Base-by-base conservation (phyloP, 2,797 vertebrate genomes). In the Falco columbarius region DNA sequence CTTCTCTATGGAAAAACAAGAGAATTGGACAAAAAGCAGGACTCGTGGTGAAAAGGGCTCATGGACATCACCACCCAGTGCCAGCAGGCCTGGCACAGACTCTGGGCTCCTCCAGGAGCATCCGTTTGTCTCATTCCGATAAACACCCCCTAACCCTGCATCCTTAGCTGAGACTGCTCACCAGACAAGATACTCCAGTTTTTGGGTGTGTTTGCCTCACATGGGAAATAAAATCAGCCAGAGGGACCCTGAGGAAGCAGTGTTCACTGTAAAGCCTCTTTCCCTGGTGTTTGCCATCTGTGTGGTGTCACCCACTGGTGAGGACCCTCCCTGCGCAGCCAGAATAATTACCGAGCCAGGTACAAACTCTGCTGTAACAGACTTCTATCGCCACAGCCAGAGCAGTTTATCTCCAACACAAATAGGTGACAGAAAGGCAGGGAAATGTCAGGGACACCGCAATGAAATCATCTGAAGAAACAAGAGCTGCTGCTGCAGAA, bases 21-120 rank as follows among this genome's bases (percentile, higher is more conserved):
- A 77, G 3, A 76, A 40, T 22, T 38, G 18, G 26, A 59, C 27
- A 47, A 62, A 95, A 93, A 91, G 18, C 19, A 30, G 42, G 32
- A 30, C 16, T 62, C 7, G 2, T 0, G 0, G 36, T 42, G 22
- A 61, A n/a, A 71, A 65, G 34, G 4, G 5, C 54, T 85, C 55
- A 22, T n/a, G n/a, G 36, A 67, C 40, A 49, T 30, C n/a, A 72
- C 42, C 51, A 49, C 19, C 14, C 18, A 4, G 26, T 16, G 27
- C 56, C 77, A 62, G 75, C 38, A 82, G 47, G 44, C 72, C 52
- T 84, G 44, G 27, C 38, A 84, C 62, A 83, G 46, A 18, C 36
- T 58, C 80, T 42, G 40, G 34, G 32, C 54, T 59, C 67, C 62
- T 81, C 46, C 56, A 73, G 66, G 29, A 40, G 42, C 54, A 61